Percentiles rank a stretch among this genome's conserved stretches.
phyloP scores from a whole-genome alignment of 2,797 vertebrate species.

The Pseudochromis fuscus region DNA sequence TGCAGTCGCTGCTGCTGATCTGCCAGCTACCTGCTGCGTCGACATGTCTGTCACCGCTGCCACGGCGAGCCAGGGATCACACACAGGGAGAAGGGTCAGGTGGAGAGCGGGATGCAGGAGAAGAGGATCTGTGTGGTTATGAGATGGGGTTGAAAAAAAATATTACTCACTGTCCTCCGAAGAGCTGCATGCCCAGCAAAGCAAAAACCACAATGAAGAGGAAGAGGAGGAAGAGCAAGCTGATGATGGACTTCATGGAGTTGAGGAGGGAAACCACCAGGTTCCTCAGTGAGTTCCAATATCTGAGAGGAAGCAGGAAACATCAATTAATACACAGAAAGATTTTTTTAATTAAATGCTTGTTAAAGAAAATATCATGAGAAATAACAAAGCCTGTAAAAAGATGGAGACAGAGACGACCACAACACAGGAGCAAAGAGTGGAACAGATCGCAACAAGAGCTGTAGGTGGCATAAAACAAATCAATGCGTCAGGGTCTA shows the following conservation, averaged over 20 bases:
- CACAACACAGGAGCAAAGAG: constrained; percentile 21
- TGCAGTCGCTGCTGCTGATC: constrained; percentile 53
- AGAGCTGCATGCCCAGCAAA: constrained; percentile 98
- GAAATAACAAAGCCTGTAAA: background rate
- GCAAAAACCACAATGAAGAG: constrained; percentile 99
- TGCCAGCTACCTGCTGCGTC: constrained; percentile 70
- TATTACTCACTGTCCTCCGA: constrained; percentile 95
- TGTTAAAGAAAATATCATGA: background rate
- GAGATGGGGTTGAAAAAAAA: background rate
- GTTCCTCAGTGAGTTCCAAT: constrained; percentile 97
- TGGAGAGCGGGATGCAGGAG: constrained; percentile 11
- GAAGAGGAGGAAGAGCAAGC: constrained; percentile 97
- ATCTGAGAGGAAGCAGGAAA: constrained; percentile 79
- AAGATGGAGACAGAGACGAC: background rate
- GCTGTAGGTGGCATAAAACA: constrained; percentile 41
- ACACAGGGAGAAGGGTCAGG: constrained; percentile 37
- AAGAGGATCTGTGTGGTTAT: constrained; percentile 3
- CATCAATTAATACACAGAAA: constrained; percentile 1
- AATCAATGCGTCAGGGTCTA: constrained; percentile 28
- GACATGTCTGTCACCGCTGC: constrained; percentile 56
- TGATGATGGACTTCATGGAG: constrained; percentile 99
- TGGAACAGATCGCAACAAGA: constrained; percentile 25
- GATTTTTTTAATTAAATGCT: background rate
- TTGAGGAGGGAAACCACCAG: constrained; percentile 97
- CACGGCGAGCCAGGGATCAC: constrained; percentile 50